Base-by-base conservation (phyloP, 2,113 vertebrate species). In the Syngnathus typhle region DNA sequence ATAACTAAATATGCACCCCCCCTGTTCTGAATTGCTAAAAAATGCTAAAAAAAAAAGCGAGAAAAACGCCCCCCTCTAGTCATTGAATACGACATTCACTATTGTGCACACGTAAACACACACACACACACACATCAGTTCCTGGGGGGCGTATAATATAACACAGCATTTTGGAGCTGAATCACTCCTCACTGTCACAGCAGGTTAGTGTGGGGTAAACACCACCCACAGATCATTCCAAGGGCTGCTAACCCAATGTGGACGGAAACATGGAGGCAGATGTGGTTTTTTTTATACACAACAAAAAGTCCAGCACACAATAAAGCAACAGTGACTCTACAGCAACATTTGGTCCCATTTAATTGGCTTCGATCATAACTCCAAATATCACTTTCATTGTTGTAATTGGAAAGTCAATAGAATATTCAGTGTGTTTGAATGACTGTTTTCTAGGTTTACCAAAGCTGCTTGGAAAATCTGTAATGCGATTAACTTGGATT, bases 161-260 rank as follows among this genome's bases (percentile, higher is more conserved):
- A 64, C 61, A 61, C 79, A 75, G 72, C 64, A 65, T 72, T 81
- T 72, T 77, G 83, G 69, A 39, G 71, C 76, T 88, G 86, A 88
- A 80, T 85, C 82, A 81, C 79, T 83, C 82, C 51, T 78, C 74
- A 75, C 81, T 87, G 85, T 86, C 88, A 87, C 83, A 88, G 85
- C 78, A 84, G 85, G 82, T 88, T 88, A 88, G 76, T 74, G 84
- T 84, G 83, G 72, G 82, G 83, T 85, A 83, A 78, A 79, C 16
- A 68, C 71, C 37, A 74, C 83, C 84, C n/a, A 27, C 63, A 59
- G 83, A 80, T 69, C 62, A 83, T 80, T 78, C 77, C 44, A 68
- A 79, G 69, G 85, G 75, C 73, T 78, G 58, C 46, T 19, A 72
- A 78, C 63, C 62, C 52, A 66, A 70, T 52, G 58, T 71, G 77